Evolutionary conservation across 2,888 invertebrate genomes (phyloP).

Genomic region (Diogma glabrata): DNA sequence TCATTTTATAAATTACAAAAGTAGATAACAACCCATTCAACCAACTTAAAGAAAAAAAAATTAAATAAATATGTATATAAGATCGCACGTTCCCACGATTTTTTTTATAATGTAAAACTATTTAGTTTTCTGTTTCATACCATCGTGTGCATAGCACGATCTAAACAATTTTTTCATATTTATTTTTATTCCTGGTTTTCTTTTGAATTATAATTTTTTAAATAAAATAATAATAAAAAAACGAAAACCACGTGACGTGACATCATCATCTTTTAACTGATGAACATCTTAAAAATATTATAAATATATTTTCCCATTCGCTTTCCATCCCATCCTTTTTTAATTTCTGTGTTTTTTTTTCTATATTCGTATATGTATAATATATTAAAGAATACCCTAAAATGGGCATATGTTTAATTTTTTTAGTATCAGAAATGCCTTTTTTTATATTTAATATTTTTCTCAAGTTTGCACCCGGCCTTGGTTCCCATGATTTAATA

Average conservation of each 20-base stretch:
- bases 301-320: constrained; percentile 5
- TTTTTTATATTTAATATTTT: neutral
- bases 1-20: no score
- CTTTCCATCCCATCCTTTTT: constrained; percentile 9
- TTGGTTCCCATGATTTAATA: constrained; percentile 8
- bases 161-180: neutral
- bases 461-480: constrained; percentile 6
- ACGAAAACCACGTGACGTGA: constrained; percentile 9
- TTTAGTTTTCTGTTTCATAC: neutral
- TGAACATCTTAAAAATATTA: constrained; percentile 3
- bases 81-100: constrained; percentile 9
- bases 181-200: neutral
- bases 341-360: no score
- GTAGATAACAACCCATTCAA: no score
- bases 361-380: no score
- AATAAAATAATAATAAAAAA: no score
- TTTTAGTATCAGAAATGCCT: constrained; percentile 6
- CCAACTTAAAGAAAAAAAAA: no score
- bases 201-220: constrained; percentile 5
- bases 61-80: constrained; percentile 1
- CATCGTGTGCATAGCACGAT: constrained; percentile 9
- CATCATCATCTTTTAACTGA: constrained; percentile 6
- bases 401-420: constrained; percentile 9
- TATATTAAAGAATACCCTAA: no score
- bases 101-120: constrained; percentile 3